Conservation (phyloP, 2,113 vertebrate genomes). For the Cinclus mexicanus region DNA sequence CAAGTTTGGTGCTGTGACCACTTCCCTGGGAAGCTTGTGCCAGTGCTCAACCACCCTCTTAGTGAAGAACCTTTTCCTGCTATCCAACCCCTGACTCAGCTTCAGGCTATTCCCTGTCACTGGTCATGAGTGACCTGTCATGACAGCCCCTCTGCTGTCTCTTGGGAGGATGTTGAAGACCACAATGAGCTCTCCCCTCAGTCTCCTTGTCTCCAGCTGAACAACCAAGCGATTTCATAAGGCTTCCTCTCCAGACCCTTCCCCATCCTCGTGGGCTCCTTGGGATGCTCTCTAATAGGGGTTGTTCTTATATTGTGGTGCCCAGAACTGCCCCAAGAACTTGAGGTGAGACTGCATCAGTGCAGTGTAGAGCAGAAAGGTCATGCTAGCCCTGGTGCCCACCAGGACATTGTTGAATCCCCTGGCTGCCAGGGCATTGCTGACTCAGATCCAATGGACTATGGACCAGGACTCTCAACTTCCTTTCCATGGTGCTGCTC, state of each 20-base stretch:
- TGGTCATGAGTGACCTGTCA: neutral
- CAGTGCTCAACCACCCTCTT: neutral
- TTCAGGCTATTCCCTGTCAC: neutral
- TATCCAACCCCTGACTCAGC: neutral
- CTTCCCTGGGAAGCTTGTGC: neutral
- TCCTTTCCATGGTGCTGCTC: neutral
- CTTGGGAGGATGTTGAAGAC: neutral
- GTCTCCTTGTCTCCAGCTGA: neutral
- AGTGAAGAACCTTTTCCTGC: neutral
- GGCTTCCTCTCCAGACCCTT: neutral
- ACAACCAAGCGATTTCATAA: neutral
- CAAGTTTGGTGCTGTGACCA: neutral
- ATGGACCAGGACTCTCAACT: neutral
- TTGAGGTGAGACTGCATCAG: fast-evolving
- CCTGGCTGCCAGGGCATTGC: neutral
- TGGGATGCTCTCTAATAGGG: neutral
- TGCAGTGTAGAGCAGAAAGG: neutral
- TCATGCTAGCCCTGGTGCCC: neutral
- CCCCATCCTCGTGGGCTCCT: neutral
- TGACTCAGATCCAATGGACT: neutral
- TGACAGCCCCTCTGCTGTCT: neutral
- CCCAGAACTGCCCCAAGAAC: neutral
- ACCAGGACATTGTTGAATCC: fast-evolving
- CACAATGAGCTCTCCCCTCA: neutral
- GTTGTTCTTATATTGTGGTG: neutral